Evolutionary conservation across 2,113 vertebrate species (phyloP).

Genomic region (Vidua macroura): DNA sequence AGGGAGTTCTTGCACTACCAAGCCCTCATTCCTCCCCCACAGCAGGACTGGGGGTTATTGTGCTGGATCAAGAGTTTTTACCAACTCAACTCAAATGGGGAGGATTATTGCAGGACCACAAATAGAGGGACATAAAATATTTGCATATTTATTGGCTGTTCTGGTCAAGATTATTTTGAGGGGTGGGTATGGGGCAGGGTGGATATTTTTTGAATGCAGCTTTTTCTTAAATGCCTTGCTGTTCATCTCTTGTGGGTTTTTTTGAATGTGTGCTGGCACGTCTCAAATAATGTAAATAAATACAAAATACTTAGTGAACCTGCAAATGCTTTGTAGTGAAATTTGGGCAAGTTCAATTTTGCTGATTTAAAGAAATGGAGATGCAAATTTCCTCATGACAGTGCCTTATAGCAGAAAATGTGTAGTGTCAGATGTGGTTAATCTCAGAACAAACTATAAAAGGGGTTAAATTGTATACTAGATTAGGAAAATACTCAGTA

Average conservation of each 20-base stretch:
- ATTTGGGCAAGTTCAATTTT: conserved; percentile 13
- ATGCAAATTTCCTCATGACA: neutral
- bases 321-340: neutral
- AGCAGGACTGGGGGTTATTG: neutral
- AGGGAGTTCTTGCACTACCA: neutral
- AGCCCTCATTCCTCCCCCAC: neutral
- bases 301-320: neutral
- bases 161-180: neutral
- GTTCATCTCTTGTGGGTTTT: neutral
- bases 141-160: neutral
- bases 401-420: neutral
- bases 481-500: neutral
- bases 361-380: neutral
- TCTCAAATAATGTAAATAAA: neutral
- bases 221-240: neutral
- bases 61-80: neutral
- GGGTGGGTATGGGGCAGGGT: fast-evolving
- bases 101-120: neutral
- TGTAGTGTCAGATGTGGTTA: neutral
- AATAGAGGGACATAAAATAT: neutral
- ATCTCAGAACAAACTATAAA: conserved; percentile 42
- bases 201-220: neutral
- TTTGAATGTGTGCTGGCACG: neutral
- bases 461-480: conserved; percentile 32
- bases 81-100: neutral